Percentiles rank a stretch among this genome's conserved stretches.
Evolutionary conservation across 2,888 invertebrate species (phyloP).

Genomic region (Cactoblastis cactorum): DNA sequence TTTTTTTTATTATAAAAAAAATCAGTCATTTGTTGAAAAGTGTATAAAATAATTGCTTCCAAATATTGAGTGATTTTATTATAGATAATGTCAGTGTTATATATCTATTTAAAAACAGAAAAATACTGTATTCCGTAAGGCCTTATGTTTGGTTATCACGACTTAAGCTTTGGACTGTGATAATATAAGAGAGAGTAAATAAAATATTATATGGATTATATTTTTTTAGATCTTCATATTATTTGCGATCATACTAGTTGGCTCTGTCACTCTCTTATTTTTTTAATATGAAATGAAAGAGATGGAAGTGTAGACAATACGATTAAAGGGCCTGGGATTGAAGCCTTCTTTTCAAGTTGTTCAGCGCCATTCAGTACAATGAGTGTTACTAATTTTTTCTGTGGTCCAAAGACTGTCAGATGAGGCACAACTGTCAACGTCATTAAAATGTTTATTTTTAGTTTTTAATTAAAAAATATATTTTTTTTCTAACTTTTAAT

Average conservation of each 20-base stretch:
- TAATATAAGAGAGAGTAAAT: constrained; percentile 58
- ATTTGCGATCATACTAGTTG: constrained; percentile 37
- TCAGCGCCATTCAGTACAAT: too few relatives aligned
- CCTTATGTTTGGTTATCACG: constrained; percentile 32
- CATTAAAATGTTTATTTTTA: too few relatives aligned
- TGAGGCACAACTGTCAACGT: too few relatives aligned
- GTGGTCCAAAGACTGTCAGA: too few relatives aligned
- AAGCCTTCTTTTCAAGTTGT: background rate
- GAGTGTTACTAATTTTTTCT: too few relatives aligned
- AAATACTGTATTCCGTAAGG: background rate
- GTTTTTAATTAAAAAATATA: too few relatives aligned
- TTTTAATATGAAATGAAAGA: constrained; percentile 27
- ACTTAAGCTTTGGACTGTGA: constrained; percentile 71
- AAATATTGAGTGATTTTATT: background rate
- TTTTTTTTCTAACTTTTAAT: too few relatives aligned
- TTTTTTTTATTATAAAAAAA: background rate
- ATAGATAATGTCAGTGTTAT: background rate
- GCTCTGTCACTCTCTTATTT: constrained; percentile 40
- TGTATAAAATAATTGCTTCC: background rate
- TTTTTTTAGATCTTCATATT: constrained; percentile 41
- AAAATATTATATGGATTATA: constrained; percentile 43
- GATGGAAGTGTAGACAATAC: background rate
- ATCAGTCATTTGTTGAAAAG: background rate
- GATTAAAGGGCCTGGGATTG: background rate
- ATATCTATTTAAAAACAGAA: background rate